A percentile compares a stretch with the other conserved stretches of the same genome.
These are phyloP conservation scores for Pachyramphus minor DNA, from an alignment of 2,113 vertebrate genomes.

Conservation along the genomic window DNA sequence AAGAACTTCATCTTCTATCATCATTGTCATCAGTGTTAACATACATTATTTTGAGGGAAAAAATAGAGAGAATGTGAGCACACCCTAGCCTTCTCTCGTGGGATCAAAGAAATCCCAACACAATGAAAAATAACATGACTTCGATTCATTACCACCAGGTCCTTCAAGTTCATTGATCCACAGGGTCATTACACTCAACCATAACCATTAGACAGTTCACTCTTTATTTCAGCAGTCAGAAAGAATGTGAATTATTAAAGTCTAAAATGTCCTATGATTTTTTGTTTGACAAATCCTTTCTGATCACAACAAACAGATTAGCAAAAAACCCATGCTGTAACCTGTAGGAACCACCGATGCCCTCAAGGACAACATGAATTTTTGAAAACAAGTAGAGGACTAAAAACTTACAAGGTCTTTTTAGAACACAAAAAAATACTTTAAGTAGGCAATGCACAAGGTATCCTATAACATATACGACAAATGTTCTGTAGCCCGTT, in stretches of 20 bases:
- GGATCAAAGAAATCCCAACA: background rate
- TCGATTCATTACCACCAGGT: background rate
- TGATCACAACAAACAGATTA: background rate
- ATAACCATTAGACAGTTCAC: background rate
- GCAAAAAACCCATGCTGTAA: background rate
- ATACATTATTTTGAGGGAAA: background rate
- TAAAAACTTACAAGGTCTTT: background rate
- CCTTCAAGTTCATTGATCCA: background rate
- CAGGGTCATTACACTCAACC: background rate
- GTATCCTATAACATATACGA: background rate
- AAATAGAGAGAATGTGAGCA: background rate
- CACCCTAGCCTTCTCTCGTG: background rate
- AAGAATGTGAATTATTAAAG: background rate
- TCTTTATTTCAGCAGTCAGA: background rate
- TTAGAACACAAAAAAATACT: background rate
- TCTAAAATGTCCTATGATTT: background rate
- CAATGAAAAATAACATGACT: background rate
- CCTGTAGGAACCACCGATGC: background rate
- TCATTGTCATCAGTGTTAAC: background rate
- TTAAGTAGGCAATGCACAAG: background rate
- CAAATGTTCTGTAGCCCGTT: background rate
- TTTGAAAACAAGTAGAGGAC: background rate
- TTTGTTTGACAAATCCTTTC: background rate
- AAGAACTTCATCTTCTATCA: background rate
- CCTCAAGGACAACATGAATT: background rate